Evolutionary conservation across 2,113 vertebrate genomes (phyloP).

Genomic region (Phyllostomus hastatus): DNA sequence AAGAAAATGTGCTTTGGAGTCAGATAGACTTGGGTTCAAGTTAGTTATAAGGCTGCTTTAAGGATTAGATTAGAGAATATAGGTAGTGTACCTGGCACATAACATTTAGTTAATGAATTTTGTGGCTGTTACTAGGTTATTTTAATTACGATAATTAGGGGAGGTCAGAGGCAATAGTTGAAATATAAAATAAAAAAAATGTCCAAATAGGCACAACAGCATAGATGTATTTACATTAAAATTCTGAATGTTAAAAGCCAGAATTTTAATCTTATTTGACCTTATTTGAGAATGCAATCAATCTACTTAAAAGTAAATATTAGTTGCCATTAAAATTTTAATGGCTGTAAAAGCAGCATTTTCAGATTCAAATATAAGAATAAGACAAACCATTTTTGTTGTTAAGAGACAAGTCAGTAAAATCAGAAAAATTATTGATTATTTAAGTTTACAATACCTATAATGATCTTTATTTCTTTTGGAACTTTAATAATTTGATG

Average conservation of each 20-base stretch:
- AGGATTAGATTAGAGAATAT: not conserved
- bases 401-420: not conserved
- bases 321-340: constrained; percentile 24
- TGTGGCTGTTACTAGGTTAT: not conserved
- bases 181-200: not conserved
- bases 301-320: not conserved
- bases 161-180: not conserved
- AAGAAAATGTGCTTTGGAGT: not conserved
- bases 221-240: not conserved
- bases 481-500: not conserved
- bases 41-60: not conserved
- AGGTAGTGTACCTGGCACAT: not conserved
- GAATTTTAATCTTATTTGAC: not conserved
- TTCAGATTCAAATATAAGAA: not conserved
- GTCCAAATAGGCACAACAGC: not conserved
- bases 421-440: not conserved
- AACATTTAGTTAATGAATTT: not conserved
- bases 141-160: not conserved
- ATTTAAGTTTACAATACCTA: not conserved
- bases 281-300: not conserved
- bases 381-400: not conserved
- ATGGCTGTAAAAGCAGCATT: not conserved
- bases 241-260: not conserved
- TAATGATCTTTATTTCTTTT: constrained; percentile 6
- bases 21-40: not conserved